phyloP scores from a whole-genome alignment of 2,113 vertebrate genomes.

The Prinia subflava region DNA sequence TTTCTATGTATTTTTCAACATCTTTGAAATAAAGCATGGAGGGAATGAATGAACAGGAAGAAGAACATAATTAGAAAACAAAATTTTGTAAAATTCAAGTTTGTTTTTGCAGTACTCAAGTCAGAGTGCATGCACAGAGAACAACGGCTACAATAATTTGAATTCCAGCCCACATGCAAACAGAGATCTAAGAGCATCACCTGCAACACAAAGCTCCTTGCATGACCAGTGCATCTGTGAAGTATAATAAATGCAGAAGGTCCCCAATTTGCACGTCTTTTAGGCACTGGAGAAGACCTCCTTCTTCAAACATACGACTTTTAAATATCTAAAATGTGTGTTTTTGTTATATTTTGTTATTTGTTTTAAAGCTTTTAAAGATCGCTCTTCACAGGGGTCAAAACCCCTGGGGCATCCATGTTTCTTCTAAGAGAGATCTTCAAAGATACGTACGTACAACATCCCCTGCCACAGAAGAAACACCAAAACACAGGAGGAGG shows the following conservation, averaged over 20 bases:
- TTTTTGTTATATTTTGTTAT: neutral
- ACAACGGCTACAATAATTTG: neutral
- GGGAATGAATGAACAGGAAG: neutral
- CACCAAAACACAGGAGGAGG: neutral
- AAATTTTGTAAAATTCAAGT: neutral
- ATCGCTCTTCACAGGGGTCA: neutral
- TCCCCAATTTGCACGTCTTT: neutral
- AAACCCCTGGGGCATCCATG: neutral
- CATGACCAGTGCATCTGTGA: neutral
- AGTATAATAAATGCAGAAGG: neutral
- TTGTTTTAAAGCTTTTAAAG: neutral
- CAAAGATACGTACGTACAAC: rapidly evolving
- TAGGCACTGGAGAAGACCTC: neutral
- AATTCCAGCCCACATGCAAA: neutral
- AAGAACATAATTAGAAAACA: neutral
- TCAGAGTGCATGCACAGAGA: neutral
- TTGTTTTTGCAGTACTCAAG: neutral
- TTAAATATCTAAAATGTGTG: neutral
- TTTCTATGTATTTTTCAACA: neutral
- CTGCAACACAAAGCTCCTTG: neutral
- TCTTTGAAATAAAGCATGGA: neutral
- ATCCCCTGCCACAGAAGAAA: neutral
- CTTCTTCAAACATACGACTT: neutral
- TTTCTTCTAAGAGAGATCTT: neutral
- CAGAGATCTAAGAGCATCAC: neutral